Percentiles rank a stretch among this genome's conserved stretches.
These are phyloP conservation scores for Plebejus argus DNA, from an alignment of 2,888 invertebrate genomes.

Conservation along the genomic window DNA sequence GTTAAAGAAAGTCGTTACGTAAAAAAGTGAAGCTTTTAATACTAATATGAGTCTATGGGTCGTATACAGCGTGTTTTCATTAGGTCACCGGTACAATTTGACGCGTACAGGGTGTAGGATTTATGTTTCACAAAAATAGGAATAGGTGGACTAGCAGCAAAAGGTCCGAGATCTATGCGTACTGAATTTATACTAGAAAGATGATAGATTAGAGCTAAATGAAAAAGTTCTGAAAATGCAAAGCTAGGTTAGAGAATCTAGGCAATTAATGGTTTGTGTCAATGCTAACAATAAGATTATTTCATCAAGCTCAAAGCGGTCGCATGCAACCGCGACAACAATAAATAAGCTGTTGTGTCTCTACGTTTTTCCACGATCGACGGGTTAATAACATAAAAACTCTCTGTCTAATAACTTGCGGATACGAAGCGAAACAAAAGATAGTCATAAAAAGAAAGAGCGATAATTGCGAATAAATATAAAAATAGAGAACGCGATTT, in stretches of 20 bases:
- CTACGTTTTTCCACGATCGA: too few species aligned
- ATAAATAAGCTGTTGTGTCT: too few species aligned
- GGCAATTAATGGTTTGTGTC: not conserved
- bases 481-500: constrained; percentile 26
- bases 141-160: not conserved
- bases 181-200: too few species aligned
- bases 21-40: not conserved
- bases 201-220: too few species aligned
- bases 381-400: not conserved
- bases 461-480: constrained; percentile 26
- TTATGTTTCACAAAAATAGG: constrained; percentile 20
- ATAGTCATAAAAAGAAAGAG: constrained; percentile 2
- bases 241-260: not conserved
- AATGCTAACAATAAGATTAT: not conserved
- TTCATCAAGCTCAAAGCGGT: too few species aligned
- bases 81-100: not conserved
- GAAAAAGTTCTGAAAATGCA: not conserved
- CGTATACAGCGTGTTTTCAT: not conserved
- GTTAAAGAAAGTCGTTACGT: not conserved
- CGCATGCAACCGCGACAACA: too few species aligned
- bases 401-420: not conserved
- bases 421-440: not conserved
- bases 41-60: constrained; percentile 11
- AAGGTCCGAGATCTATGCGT: not conserved
- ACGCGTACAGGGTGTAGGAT: constrained; percentile 34